Conservation (phyloP, 2,113 vertebrate genomes). For the Oryzias woworae region DNA sequence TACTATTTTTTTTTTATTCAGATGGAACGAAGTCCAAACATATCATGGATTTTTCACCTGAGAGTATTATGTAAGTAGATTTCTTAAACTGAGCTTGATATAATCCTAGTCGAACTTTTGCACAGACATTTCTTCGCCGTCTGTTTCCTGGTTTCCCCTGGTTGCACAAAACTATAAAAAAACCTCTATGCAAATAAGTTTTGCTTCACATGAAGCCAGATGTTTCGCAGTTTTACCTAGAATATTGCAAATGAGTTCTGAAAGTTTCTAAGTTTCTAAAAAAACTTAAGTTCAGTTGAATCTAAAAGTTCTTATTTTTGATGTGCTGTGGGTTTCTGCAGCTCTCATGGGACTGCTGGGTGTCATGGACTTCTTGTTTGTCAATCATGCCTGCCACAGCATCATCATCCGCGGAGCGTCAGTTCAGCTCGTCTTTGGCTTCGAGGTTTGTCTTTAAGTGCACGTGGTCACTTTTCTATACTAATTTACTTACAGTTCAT, state of each 20-base stretch:
- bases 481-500: too few relatives aligned
- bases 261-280: neutral
- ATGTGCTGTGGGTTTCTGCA: constrained; percentile 46
- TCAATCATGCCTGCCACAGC: constrained; percentile 94
- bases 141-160: neutral
- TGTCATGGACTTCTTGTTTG: constrained; percentile 89
- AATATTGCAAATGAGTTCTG: neutral
- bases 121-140: neutral
- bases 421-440: constrained; percentile 96
- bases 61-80: constrained; percentile 90
- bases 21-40: constrained; percentile 98
- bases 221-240: constrained; percentile 5
- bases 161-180: neutral
- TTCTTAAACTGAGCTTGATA: neutral
- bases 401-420: constrained; percentile 93
- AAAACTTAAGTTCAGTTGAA: too few relatives aligned
- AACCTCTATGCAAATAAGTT: constrained; percentile 43
- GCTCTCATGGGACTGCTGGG: constrained; percentile 88
- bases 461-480: neutral
- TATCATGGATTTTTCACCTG: constrained; percentile 96
- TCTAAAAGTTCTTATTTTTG: neutral
- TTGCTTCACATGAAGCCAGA: constrained; percentile 9
- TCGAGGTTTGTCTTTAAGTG: constrained; percentile 81
- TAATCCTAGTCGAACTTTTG: neutral
- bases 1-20: constrained; percentile 48